Evolutionary conservation across 2,113 vertebrate species (phyloP), one percentile per base, ranked within the genome.

Genomic region (Bubo bubo): DNA sequence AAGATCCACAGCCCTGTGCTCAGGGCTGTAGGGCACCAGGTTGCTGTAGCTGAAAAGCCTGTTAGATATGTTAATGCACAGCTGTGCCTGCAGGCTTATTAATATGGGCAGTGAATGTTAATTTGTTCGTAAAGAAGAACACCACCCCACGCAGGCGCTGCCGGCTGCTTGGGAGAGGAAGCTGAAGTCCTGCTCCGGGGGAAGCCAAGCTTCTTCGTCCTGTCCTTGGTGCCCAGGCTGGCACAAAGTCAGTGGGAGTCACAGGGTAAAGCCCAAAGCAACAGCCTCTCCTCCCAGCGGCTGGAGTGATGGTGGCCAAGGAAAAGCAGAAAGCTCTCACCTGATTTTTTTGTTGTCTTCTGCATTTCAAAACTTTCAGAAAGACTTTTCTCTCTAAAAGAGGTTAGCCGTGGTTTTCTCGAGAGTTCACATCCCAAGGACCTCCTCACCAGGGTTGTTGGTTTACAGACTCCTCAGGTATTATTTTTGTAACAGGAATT

Each of bases 61-160:
- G 53, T 50, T 39, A n/a, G 56, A 18, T 74, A 2, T 43, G 41
- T 24, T 47, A n/a, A 67, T 18, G 9, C 45, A 12, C 72, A 79
- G 67, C 74, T 67, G 41, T 76, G 83, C 63, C 79, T 62, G 41
- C 47, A 63, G 82, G 58, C 12, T 90, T 5, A 3, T 66, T 64
- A 8, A n/a, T 62, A 26, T 55, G 55, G 83, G 47, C 64, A 73
- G 74, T 23, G n/a, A 72, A 26, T 13, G 53, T 60, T 68, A 45
- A 85, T 86, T 86, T 64, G 63, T 68, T 59, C 1, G 0, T 47
- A 27, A 34, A 13, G 74, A 45, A n/a, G 37, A 81, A 6, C 37
- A 26, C 24, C 2, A 6, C 3, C n/a, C 24, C 10, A 16, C 0
- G 0, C 14, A 14, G 70, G 41, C 0, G 0, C 24, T 63, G 73